Conservation (phyloP, 2,797 vertebrate genomes). For the Chloroceryle amazona region DNA sequence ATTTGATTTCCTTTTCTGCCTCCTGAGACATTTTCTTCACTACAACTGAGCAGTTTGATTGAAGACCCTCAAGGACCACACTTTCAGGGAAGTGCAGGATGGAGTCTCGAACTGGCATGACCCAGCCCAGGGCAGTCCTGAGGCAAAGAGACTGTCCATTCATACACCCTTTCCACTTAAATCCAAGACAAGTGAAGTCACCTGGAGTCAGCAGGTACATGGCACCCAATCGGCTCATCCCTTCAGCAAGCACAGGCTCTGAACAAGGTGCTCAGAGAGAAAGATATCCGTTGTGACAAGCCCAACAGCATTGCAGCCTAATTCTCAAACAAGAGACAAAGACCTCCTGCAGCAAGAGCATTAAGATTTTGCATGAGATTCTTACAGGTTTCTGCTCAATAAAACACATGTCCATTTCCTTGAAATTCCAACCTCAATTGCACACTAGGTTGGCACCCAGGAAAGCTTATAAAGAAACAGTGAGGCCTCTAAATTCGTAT, state of each 20-base stretch:
- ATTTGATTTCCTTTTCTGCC: neutral
- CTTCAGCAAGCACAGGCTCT: neutral
- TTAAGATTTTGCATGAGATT: neutral
- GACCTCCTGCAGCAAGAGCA: neutral
- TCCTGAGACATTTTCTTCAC: neutral
- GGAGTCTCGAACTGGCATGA: fast-evolving
- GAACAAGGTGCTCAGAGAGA: neutral
- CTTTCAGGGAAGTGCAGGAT: neutral
- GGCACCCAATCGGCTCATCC: neutral
- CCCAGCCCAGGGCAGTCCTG: neutral
- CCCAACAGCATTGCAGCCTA: neutral
- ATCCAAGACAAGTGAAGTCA: neutral
- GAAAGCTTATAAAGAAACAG: neutral
- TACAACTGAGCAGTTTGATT: neutral
- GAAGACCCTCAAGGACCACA: neutral
- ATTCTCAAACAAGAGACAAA: neutral
- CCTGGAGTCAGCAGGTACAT: neutral
- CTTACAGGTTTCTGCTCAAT: neutral
- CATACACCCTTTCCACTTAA: neutral
- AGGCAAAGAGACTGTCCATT: neutral
- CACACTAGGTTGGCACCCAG: neutral
- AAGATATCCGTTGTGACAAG: neutral
- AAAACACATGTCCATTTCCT: neutral
- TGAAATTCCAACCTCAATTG: neutral
- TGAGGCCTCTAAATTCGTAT: neutral